phyloP scores from a whole-genome alignment of 2,888 invertebrate species.

The Colletes collaris region DNA sequence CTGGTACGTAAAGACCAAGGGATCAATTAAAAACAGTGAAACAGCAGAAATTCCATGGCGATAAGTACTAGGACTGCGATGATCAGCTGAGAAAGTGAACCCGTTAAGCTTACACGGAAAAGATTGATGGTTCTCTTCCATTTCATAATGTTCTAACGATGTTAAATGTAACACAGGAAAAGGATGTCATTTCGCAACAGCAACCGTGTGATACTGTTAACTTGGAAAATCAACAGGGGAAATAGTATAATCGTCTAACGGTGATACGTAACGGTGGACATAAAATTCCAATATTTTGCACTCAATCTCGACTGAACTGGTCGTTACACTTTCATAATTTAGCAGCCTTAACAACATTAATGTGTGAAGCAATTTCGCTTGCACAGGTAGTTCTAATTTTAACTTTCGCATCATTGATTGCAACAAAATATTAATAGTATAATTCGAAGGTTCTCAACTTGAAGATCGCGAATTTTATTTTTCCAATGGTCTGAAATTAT shows the following conservation, averaged over 20 bases:
- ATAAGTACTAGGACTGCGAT: background rate
- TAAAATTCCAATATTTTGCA: constrained; percentile 13
- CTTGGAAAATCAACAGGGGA: constrained; percentile 34
- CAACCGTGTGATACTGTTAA: constrained; percentile 27
- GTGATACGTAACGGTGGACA: constrained; percentile 38
- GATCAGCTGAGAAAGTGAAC: constrained; percentile 5
- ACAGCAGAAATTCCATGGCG: constrained; percentile 27
- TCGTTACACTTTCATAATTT: constrained; percentile 7
- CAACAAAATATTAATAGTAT: too few species aligned
- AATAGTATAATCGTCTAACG: constrained; percentile 42
- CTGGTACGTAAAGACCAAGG: background rate
- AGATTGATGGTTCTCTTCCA: background rate
- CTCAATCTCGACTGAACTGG: constrained; percentile 5
- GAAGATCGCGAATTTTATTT: too few species aligned
- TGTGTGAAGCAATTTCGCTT: too few species aligned
- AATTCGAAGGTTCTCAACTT: too few species aligned
- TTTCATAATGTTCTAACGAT: background rate
- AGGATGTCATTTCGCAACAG: background rate
- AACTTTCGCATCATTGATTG: too few species aligned
- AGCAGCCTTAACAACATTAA: background rate
- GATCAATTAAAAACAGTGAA: constrained; percentile 42
- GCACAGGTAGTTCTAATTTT: too few species aligned
- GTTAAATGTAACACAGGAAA: background rate
- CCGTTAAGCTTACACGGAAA: constrained; percentile 21
- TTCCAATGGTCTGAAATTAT: too few species aligned